A percentile compares a stretch with the other conserved stretches of the same genome.
These are phyloP conservation scores for Zaprionus obscuricornis DNA, from an alignment of 2,888 invertebrate species.

Conservation along the genomic window DNA sequence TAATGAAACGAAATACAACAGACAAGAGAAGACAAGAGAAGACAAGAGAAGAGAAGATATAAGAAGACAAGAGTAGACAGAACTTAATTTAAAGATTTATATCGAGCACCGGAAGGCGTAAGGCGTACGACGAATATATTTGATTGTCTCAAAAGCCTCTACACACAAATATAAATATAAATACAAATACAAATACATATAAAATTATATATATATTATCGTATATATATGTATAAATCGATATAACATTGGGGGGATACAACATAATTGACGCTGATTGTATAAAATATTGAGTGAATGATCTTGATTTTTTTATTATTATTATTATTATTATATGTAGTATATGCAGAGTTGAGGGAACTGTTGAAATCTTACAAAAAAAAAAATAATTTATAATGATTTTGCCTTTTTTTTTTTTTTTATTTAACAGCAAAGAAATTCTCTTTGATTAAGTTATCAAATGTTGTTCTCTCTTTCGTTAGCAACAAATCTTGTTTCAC, in stretches of 20 bases:
- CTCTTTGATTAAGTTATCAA: too few species aligned
- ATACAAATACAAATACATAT: neutral
- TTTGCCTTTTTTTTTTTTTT: too few species aligned
- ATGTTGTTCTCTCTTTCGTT: too few species aligned
- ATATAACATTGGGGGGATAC: conserved; percentile 34
- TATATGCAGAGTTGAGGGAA: conserved; percentile 47
- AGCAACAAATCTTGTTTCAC: too few species aligned
- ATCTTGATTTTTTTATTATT: conserved; percentile 45
- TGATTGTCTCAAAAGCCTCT: conserved; percentile 60
- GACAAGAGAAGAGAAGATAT: too few species aligned
- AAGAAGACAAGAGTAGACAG: conserved; percentile 23
- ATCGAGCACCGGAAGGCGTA: conserved; percentile 70
- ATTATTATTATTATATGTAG: too few species aligned
- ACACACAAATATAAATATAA: conserved; percentile 19
- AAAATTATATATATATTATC: conserved; percentile 3
- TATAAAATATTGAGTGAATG: conserved; percentile 40
- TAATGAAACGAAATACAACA: too few species aligned
- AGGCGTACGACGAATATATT: conserved; percentile 52
- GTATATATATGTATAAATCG: conserved; percentile 29
- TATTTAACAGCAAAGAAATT: too few species aligned
- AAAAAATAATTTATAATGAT: conserved; percentile 24
- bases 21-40: too few species aligned
- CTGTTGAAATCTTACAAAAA: conserved; percentile 23
- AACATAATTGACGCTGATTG: conserved; percentile 72
- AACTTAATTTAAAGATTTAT: conserved; percentile 74